Evolutionary conservation across 2,797 vertebrate species (phyloP).

Genomic region (Cyclopterus lumpus): DNA sequence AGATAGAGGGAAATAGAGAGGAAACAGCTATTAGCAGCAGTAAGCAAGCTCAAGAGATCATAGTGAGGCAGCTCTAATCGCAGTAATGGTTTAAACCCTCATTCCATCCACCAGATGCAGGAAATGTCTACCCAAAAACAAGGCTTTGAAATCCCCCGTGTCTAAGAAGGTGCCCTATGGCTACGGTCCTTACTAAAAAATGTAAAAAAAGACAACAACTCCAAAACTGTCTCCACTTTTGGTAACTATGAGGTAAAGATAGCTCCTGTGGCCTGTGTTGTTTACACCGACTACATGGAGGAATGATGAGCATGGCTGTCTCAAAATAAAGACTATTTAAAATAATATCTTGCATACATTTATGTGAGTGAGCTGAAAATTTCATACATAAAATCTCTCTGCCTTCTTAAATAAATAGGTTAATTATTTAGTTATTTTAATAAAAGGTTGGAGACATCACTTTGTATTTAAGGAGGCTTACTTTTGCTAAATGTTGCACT

Average conservation of each 20-base stretch:
- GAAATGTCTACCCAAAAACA: constrained; percentile 79
- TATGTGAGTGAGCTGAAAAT: constrained; percentile 2
- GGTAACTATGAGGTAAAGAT: constrained; percentile 61
- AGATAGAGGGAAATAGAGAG: constrained; percentile 81
- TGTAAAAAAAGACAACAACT: constrained; percentile 48
- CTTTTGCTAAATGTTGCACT: background rate
- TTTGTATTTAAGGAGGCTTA: background rate
- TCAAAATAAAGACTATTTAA: constrained; percentile 17
- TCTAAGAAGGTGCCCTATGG: constrained; percentile 79
- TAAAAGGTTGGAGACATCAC: background rate
- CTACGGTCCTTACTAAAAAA: constrained; percentile 64
- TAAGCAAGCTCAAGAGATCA: constrained; percentile 86
- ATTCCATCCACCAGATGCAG: constrained; percentile 81
- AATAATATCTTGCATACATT: background rate
- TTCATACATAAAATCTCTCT: background rate
- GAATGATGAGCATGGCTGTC: constrained; percentile 20
- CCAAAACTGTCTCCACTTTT: constrained; percentile 66
- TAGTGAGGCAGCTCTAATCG: constrained; percentile 85
- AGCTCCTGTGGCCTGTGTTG: constrained; percentile 49
- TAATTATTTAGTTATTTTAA: background rate
- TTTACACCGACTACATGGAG: constrained; percentile 40
- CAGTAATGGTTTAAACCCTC: constrained; percentile 84
- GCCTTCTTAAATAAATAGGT: background rate
- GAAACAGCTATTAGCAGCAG: constrained; percentile 86
- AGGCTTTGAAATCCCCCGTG: constrained; percentile 80